Evolutionary conservation across 2,113 vertebrate species (phyloP), one percentile per base, ranked within the genome.

Genomic region (Laticauda colubrina): DNA sequence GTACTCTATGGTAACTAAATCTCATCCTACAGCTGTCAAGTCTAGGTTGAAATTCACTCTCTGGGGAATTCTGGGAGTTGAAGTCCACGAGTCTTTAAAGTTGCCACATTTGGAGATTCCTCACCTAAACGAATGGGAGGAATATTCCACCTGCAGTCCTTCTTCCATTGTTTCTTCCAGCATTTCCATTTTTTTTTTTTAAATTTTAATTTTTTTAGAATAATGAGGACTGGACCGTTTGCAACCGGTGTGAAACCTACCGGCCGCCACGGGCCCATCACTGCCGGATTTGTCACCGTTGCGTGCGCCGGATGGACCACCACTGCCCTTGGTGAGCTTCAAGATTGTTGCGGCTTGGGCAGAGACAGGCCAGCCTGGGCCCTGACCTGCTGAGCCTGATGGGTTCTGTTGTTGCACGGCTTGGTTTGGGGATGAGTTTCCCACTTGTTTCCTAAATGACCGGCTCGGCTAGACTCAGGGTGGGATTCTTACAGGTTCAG

Each of bases 301-400:
- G 98, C 53, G 97, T 98, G 24, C 97, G 98, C 55, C 97, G 98
- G 90, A 98, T 98, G 98, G 98, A 98, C 93, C 98, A 98, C 59
- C 98, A 98, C 97, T 98, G 98, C 91, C 98, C 98, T 43, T 98
- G 98, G 98, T 98, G 91, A 96, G 97, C 2, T 21, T 39, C n/a
- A 2, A 1, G 51, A 11, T 98, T 98, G 98, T 48, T 5, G 5
- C 3, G 5, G 29, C 43, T 39, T 10, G 1, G n/a, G 34, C 5
- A 5, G 6, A 11, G 11, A 11, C 2, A 12, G 18, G 29, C 9
- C 23, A 8, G 7, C 11, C 0, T 0, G 9, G 15, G 29, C 29
- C 43, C 34, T 15, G 7, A 14, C 6, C 48, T 43, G 5, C 15
- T 53, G 0, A 29, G 87, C 51, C 34, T 55, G 11, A 39, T 81